A percentile compares a stretch with the other conserved stretches of the same genome.
Evolutionary conservation across 2,797 vertebrate genomes (phyloP).

Genomic region (Coranthus polyacanthus): DNA sequence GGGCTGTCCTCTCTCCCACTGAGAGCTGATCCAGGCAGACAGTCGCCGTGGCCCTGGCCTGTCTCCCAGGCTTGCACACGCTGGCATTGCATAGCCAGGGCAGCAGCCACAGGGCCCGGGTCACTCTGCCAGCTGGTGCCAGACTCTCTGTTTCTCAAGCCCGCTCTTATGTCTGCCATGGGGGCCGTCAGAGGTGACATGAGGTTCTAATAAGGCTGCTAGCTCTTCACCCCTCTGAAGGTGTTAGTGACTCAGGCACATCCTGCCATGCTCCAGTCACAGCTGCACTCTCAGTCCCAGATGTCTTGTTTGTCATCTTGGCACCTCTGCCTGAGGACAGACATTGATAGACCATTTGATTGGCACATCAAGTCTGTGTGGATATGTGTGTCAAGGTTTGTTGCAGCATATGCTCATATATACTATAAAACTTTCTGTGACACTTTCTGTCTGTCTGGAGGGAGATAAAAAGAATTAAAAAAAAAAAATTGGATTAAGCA

Average conservation of each 20-base stretch:
- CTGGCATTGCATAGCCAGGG: constrained; percentile 71
- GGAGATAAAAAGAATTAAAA: constrained; percentile 3
- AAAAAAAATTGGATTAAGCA: constrained; percentile 24
- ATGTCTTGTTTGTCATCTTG: constrained; percentile 83
- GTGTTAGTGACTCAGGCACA: constrained; percentile 76
- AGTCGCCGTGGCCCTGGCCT: constrained; percentile 76
- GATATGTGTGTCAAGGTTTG: constrained; percentile 45
- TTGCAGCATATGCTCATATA: constrained; percentile 51
- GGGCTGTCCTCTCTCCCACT: constrained; percentile 71
- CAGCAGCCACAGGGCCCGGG: constrained; percentile 80
- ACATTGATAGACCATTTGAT: constrained; percentile 83
- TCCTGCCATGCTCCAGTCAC: constrained; percentile 71
- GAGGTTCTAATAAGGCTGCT: constrained; percentile 75
- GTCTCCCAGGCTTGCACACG: constrained; percentile 75
- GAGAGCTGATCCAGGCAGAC: constrained; percentile 83
- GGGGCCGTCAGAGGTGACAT: constrained; percentile 78
- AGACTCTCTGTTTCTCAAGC: constrained; percentile 72
- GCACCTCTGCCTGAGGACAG: constrained; percentile 74
- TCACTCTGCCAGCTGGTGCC: constrained; percentile 85
- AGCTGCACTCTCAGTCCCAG: constrained; percentile 75
- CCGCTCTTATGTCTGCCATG: constrained; percentile 70
- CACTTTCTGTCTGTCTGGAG: constrained; percentile 4
- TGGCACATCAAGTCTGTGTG: constrained; percentile 74
- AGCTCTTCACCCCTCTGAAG: constrained; percentile 73
- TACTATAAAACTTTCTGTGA: constrained; percentile 13